Base-by-base conservation (phyloP, 2,888 invertebrate species). In the Ametastegia equiseti region DNA sequence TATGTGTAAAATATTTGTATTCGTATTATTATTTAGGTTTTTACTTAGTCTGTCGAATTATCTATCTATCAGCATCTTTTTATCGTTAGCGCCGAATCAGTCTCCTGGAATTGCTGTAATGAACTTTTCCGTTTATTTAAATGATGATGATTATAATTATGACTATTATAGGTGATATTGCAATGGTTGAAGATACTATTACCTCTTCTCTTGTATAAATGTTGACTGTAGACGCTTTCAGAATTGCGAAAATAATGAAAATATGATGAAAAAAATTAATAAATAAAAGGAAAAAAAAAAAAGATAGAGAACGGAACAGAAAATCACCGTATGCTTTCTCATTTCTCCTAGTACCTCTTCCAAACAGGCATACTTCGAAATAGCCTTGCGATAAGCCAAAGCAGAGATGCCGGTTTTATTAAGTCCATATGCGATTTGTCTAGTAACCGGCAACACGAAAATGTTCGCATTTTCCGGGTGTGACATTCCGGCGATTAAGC, bases 1-100 rank as follows among this genome's bases (percentile, higher is more conserved):
- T 47, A 84, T 84, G 86, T 88, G 88, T 89, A 86, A 87, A 88
- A 89, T 88, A 89, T 89, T 89, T 89, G 87, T 88, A 86, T 88
- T 87, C 85, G 86, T 86, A 87, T 87, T 87, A 87, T 86, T 84
- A 81, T 84, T 86, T 86, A 86, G 86, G 83, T 83, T 83, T 84
- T 83, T 84, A 84, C 82, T 83, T 82, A 86, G 83, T 65, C 80
- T n/a, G n/a, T n/a, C n/a, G n/a, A n/a, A n/a, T n/a, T n/a, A n/a
- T n/a, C n/a, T 83, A 27, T 71, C 39, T 13, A 42, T 42, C 71
- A 47, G 45, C 27, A 71, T 23, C 30, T 30, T 27, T 42, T 42
- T 6, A 6, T 42, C n/a, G 39, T 71, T 71, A 15, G 47, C 47
- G 27, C 45, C 27, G 30, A 67, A 39, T 67, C n/a, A n/a, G 67